Percentiles rank a stretch among this genome's conserved stretches.
phyloP scores from a whole-genome alignment of 2,797 vertebrate species.

The Tadarida brasiliensis region DNA sequence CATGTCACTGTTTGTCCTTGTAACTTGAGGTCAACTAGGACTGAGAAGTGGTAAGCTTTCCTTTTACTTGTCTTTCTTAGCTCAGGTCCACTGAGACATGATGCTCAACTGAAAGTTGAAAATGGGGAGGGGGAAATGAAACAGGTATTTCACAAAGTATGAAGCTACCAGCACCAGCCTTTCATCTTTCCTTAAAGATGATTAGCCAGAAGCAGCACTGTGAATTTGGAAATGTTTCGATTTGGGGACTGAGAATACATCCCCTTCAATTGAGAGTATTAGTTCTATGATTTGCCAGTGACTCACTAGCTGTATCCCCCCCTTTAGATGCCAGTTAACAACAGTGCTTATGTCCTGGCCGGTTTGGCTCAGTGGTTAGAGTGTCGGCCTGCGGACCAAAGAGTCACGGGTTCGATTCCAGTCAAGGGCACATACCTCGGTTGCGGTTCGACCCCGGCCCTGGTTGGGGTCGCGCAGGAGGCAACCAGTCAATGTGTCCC shows the following conservation, averaged over 20 bases:
- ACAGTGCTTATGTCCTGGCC: not conserved
- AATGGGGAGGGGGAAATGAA: not conserved
- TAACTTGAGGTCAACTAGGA: not conserved
- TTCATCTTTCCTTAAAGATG: conserved; percentile 3
- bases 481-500: too few species aligned
- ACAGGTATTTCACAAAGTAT: not conserved
- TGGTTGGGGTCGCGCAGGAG: too few species aligned
- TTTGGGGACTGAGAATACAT: not conserved
- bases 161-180: not conserved
- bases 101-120: not conserved
- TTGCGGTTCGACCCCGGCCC: too few species aligned
- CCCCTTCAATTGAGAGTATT: not conserved
- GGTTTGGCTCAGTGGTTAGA: too few species aligned
- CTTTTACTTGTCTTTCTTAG: conserved; percentile 8
- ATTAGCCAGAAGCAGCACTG: not conserved
- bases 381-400: too few species aligned
- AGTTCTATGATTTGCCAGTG: not conserved
- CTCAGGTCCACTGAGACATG: not conserved
- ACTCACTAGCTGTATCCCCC: not conserved
- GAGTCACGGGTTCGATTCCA: too few species aligned
- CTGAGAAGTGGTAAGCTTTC: not conserved
- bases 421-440: too few species aligned
- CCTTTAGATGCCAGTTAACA: conserved; percentile 6
- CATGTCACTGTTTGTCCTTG: not conserved
- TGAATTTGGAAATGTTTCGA: conserved; percentile 17